Conservation (phyloP, 1,140 invertebrate genomes). For the Drosophila erecta region DNA sequence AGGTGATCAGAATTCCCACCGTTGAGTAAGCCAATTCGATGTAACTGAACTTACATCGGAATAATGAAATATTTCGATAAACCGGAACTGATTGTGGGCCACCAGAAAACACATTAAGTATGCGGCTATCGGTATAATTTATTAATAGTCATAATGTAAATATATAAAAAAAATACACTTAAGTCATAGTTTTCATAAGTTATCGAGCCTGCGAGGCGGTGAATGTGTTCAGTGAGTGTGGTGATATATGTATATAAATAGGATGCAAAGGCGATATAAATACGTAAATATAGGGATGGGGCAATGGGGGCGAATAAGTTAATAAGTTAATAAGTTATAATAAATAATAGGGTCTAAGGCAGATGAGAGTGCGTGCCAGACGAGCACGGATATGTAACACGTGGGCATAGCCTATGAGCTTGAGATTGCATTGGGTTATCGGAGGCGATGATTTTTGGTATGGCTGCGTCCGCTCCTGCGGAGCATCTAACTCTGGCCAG, state of each 20-base stretch:
- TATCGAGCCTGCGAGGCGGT: conserved; percentile 43
- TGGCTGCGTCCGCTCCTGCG: background rate
- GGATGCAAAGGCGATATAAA: conserved; percentile 20
- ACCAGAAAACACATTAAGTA: background rate
- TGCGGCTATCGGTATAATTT: conserved; percentile 20
- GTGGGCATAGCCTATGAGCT: conserved; percentile 1
- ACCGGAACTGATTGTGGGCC: no score
- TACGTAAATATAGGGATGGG: background rate
- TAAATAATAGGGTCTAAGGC: conserved; percentile 25
- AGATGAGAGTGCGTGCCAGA: background rate
- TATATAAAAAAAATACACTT: conserved; percentile 23
- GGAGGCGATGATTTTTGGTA: conserved; percentile 28
- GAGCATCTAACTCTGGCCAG: background rate
- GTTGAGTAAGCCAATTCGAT: no score
- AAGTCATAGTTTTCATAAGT: conserved; percentile 15
- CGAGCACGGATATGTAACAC: background rate
- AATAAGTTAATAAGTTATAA: conserved; percentile 8
- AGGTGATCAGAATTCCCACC: no score
- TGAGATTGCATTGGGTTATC: conserved; percentile 24
- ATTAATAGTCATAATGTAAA: conserved; percentile 16
- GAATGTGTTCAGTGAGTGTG: conserved; percentile 3
- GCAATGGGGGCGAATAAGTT: no score
- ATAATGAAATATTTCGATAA: no score
- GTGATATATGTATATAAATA: conserved; percentile 30
- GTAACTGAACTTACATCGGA: no score